Conservation (phyloP, 2,113 vertebrate genomes). For the Girardinichthys multiradiatus region DNA sequence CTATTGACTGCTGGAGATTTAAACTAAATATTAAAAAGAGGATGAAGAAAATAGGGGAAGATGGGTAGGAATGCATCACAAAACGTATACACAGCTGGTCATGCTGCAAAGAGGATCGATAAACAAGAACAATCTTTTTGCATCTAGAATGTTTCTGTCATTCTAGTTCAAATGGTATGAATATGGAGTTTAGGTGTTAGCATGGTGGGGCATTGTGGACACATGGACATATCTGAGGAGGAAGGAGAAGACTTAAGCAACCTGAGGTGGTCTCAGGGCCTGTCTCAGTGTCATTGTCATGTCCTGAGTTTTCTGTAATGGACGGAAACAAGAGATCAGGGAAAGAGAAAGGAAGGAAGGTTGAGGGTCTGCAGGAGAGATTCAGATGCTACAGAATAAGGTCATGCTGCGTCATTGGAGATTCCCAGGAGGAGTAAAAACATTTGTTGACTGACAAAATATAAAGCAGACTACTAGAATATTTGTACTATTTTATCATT, state of each 20-base stretch:
- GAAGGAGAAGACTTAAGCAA: constrained; percentile 86
- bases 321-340: constrained; percentile 87
- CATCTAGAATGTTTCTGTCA: constrained; percentile 58
- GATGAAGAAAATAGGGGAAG: constrained; percentile 3
- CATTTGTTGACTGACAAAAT: neutral
- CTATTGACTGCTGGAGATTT: neutral
- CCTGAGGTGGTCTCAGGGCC: constrained; percentile 91
- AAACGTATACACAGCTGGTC: constrained; percentile 39
- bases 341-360: constrained; percentile 73
- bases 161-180: constrained; percentile 64
- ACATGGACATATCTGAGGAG: constrained; percentile 59
- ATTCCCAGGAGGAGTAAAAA: constrained; percentile 37
- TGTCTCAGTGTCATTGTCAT: constrained; percentile 95
- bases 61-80: constrained; percentile 9
- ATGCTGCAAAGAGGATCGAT: constrained; percentile 55
- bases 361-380: constrained; percentile 68
- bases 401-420: constrained; percentile 32
- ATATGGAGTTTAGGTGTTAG: constrained; percentile 72
- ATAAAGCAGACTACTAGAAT: neutral
- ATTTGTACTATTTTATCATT: neutral
- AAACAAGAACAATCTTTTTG: constrained; percentile 20
- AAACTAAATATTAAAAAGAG: constrained; percentile 8
- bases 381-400: constrained; percentile 41
- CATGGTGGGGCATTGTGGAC: constrained; percentile 58
- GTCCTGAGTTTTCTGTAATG: constrained; percentile 94